Percentiles rank a stretch among this genome's conserved stretches.
phyloP scores from a whole-genome alignment of 2,888 invertebrate species.

The Hirtodrosophila duncani region DNA sequence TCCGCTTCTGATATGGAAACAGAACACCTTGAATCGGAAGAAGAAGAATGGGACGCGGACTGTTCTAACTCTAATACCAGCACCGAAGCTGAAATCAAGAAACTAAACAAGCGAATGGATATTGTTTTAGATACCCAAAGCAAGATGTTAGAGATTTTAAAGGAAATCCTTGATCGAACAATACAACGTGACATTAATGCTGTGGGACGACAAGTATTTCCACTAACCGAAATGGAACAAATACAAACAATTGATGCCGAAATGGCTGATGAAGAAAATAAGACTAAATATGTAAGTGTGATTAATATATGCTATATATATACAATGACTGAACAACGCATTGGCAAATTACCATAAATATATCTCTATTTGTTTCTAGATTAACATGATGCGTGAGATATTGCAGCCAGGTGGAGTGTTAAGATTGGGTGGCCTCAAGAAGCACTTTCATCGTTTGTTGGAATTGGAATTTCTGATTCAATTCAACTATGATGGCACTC shows the following conservation, averaged over 20 bases:
- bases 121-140: slow-evolving; percentile 2
- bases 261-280: neutral
- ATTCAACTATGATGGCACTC: slow-evolving; percentile 24
- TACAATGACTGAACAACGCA: too few relatives aligned
- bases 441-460: slow-evolving; percentile 19
- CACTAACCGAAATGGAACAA: neutral
- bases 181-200: too few relatives aligned
- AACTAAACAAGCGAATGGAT: slow-evolving; percentile 3
- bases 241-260: neutral
- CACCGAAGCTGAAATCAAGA: slow-evolving; percentile 1
- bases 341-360: too few relatives aligned
- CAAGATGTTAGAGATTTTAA: slow-evolving; percentile 1
- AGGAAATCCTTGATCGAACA: neutral
- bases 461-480: slow-evolving; percentile 8
- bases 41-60: too few relatives aligned
- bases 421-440: slow-evolving; percentile 11
- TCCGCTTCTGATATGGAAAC: too few relatives aligned
- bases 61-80: too few relatives aligned
- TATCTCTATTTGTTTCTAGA: neutral
- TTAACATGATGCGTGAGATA: slow-evolving; percentile 11
- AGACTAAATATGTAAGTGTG: slow-evolving; percentile 3
- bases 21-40: too few relatives aligned
- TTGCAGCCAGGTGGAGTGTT: neutral
- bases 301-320: neutral
- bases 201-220: slow-evolving; percentile 1